Conservation (phyloP, 2,113 vertebrate genomes). For the Halichoerus grypus region DNA sequence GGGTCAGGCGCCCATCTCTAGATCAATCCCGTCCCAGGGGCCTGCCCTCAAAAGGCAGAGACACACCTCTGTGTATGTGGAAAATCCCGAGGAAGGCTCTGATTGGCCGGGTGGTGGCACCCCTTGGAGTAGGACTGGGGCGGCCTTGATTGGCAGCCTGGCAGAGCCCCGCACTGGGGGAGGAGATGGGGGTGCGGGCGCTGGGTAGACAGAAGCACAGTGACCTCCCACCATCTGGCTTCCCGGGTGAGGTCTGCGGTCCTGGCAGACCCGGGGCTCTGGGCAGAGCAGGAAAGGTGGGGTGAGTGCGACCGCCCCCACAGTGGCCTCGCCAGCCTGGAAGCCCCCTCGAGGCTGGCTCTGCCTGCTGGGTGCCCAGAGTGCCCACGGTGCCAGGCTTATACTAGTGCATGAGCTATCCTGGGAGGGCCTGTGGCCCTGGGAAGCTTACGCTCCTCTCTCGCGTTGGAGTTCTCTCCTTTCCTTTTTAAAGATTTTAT, state of each 20-base stretch:
- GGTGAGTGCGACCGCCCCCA: no score
- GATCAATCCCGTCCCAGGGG: neutral
- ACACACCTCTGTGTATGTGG: neutral
- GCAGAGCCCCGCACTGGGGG: neutral
- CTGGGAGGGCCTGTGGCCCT: neutral
- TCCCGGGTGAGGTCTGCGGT: neutral
- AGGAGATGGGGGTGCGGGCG: neutral
- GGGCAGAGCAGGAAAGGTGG: no score
- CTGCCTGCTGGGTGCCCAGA: neutral
- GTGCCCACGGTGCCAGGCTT: neutral
- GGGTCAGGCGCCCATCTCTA: neutral
- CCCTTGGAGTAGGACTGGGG: neutral
- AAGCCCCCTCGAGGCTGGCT: neutral
- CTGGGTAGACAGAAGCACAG: neutral
- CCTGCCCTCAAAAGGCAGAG: neutral
- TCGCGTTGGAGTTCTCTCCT: neutral
- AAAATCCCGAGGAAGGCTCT: neutral
- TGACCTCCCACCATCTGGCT: neutral
- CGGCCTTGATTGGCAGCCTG: neutral
- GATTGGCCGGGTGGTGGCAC: neutral
- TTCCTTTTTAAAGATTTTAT: neutral
- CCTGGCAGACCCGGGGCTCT: neutral
- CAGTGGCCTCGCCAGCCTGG: neutral
- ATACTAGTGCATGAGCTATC: neutral
- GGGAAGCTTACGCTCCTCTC: neutral